A percentile compares a stretch with the other conserved stretches of the same genome.
Conservation (phyloP, 2,888 invertebrate species). For the Microdon myrmicae region DNA sequence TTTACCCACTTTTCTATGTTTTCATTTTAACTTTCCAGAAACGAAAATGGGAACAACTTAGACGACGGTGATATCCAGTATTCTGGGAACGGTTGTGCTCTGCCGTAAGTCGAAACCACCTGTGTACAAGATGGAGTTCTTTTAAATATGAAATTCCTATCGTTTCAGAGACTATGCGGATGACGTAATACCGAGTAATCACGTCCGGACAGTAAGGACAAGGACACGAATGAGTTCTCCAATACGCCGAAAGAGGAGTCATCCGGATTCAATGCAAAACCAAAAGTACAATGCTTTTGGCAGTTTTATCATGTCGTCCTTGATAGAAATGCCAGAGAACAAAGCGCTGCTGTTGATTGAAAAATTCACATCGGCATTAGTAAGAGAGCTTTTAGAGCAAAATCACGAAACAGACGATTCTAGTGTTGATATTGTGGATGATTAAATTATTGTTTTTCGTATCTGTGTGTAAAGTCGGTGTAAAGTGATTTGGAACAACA, state of each 20-base stretch:
- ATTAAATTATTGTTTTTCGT: too few relatives aligned
- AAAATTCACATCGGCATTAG: constrained; percentile 64
- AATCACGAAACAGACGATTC: constrained; percentile 12
- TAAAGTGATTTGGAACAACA: too few relatives aligned
- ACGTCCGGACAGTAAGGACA: too few relatives aligned
- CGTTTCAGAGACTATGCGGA: too few relatives aligned
- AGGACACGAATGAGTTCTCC: too few relatives aligned
- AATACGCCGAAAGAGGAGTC: constrained; percentile 10
- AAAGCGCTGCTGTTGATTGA: constrained; percentile 62
- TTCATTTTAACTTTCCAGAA: constrained; percentile 22
- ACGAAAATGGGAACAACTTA: too few relatives aligned
- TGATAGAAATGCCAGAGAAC: constrained; percentile 61
- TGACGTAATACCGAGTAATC: too few relatives aligned
- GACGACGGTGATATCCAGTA: too few relatives aligned
- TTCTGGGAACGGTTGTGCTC: not conserved
- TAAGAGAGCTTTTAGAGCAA: constrained; percentile 59
- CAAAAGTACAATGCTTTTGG: constrained; percentile 62
- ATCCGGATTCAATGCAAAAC: constrained; percentile 15
- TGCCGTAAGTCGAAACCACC: too few relatives aligned
- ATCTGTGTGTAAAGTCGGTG: too few relatives aligned
- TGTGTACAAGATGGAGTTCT: too few relatives aligned
- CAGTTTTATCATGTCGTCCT: constrained; percentile 62
- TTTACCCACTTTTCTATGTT: not conserved
- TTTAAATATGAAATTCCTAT: too few relatives aligned
- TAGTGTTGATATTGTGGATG: constrained; percentile 23